These are phyloP conservation scores for Darevskia mixta DNA, from an alignment of 2,797 vertebrate genomes.

Conservation along the genomic window DNA sequence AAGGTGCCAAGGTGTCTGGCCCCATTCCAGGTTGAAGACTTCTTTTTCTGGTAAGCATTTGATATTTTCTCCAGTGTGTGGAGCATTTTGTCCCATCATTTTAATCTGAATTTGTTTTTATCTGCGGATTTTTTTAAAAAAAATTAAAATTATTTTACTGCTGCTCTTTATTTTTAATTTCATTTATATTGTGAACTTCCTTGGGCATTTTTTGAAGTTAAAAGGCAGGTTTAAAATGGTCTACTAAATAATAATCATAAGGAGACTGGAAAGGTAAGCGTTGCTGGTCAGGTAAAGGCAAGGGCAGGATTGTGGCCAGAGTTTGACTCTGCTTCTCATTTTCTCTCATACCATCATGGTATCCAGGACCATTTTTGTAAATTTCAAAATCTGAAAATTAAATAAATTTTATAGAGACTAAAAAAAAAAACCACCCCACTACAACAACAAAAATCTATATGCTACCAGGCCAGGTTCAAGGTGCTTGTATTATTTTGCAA, in stretches of 20 bases:
- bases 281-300: not conserved
- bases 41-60: not conserved
- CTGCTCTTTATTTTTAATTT: not conserved
- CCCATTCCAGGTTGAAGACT: not conserved
- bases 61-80: too few species aligned
- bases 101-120: not conserved
- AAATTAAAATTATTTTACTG: too few species aligned
- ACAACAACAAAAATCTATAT: too few species aligned
- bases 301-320: not conserved
- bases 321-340: too few species aligned
- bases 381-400: too few species aligned
- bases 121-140: not conserved
- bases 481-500: too few species aligned
- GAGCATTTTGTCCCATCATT: not conserved
- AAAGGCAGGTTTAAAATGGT: not conserved
- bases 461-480: too few species aligned
- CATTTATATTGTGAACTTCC: not conserved
- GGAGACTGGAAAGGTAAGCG: not conserved
- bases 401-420: too few species aligned
- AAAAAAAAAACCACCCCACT: too few species aligned
- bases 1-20: not conserved
- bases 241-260: not conserved
- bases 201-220: not conserved
- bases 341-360: too few species aligned
- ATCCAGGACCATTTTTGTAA: too few species aligned